Evolutionary conservation across 1,140 invertebrate species (phyloP).

Genomic region (Platorchestia sp.): DNA sequence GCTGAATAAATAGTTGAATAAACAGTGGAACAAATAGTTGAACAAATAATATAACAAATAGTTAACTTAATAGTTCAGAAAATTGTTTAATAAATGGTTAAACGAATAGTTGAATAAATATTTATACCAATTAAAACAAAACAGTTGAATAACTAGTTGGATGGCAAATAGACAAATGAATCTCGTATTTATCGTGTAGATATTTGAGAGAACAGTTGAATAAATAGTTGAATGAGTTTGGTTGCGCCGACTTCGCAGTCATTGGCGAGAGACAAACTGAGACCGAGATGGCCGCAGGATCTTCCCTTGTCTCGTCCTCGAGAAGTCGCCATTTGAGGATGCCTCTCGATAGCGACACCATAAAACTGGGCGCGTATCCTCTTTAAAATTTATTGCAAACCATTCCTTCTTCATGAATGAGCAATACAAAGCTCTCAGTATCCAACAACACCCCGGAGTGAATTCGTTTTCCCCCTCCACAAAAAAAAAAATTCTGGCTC

Average conservation of each 20-base stretch:
- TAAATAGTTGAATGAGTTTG: neutral
- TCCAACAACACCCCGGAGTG: constrained; percentile 14
- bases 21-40: no score
- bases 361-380: constrained; percentile 44
- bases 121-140: no score
- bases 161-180: neutral
- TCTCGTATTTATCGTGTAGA: neutral
- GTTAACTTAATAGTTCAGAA: no score
- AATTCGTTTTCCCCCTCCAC: neutral
- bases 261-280: neutral
- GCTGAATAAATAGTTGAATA: no score
- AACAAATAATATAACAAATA: no score
- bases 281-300: neutral
- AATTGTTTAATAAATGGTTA: no score
- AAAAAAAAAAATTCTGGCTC: neutral
- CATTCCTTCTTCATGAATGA: constrained; percentile 41
- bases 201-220: neutral
- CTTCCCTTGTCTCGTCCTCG: neutral
- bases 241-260: neutral
- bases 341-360: neutral
- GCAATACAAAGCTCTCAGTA: constrained; percentile 14
- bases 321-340: constrained; percentile 4
- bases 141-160: no score
- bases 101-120: no score
- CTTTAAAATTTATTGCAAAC: constrained; percentile 47